Base-by-base conservation (phyloP, 2,888 invertebrate species). In the Melanophora roralis region DNA sequence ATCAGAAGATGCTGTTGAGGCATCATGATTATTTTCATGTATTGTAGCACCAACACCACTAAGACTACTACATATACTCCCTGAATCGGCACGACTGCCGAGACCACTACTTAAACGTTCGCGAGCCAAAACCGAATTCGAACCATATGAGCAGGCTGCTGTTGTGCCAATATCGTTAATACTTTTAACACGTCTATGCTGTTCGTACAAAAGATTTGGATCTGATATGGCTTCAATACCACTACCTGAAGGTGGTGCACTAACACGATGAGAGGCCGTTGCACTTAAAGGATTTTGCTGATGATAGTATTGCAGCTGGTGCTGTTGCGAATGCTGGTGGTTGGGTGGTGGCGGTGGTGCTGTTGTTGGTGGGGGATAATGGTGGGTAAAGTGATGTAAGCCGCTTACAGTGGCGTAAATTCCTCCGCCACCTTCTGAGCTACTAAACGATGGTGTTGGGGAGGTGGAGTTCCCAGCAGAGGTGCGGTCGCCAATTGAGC, bases 381-480 rank as follows among this genome's bases (percentile, higher is more conserved):
- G 87, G 55, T 86, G 85, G 7, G 65, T 69, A 38, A 53, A 60
- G 34, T 71, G 71, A 59, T 86, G 85, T 8, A 79, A 83, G 68
- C 89, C 89, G 78, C 89, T 89, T 87, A 90, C 87, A 83, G 89
- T 89, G 85, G 89, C 89, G 85, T 90, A 90, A 83, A 90, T 89
- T 85, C 89, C 89, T 81, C 88, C 88, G 78, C 89, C 90, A 78
- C 90, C 90, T 83, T 86, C 86, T 81, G 89, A 89, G 84, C 89
- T 89, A 84, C 90, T 89, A 84, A 89, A 90, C 85, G 90, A 90
- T 85, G 90, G 90, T 83, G 90, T 90, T 84, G 90, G 90, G 83
- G 90, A 90, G 85, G 89, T 90, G 85, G 90, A 89, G 86, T 89
- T 89, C 80, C 89, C 89, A 76, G 89, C 87, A 85, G 89, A 88